A percentile compares a stretch with the other conserved stretches of the same genome.
Evolutionary conservation across 1,140 invertebrate genomes (phyloP).

Genomic region (Globodera ellingtonae): DNA sequence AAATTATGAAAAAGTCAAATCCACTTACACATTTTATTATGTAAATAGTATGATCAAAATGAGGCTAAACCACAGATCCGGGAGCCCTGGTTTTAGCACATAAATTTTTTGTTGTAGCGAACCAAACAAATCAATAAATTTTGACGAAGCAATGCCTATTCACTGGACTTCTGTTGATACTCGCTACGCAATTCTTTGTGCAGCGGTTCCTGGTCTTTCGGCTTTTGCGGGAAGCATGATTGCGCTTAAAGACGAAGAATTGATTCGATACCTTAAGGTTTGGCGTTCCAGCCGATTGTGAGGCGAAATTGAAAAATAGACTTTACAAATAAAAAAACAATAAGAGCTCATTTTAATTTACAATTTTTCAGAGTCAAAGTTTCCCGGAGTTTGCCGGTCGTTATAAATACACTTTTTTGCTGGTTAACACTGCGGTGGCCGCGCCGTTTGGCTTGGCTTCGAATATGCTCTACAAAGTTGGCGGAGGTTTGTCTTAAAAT

Average conservation of each 20-base stretch:
- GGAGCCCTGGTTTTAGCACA: no score
- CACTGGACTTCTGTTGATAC: constrained; percentile 55
- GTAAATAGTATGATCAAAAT: no score
- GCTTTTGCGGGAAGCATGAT: constrained; percentile 40
- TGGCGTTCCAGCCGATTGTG: no score
- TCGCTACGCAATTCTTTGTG: constrained; percentile 47
- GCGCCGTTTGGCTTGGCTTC: constrained; percentile 61
- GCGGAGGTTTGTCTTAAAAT: constrained; percentile 48
- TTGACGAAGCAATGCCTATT: constrained; percentile 43
- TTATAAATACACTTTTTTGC: constrained; percentile 44
- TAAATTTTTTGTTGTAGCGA: neutral
- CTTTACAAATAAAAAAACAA: neutral
- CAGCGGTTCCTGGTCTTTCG: constrained; percentile 50
- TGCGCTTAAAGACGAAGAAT: constrained; percentile 47
- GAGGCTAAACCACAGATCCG: no score
- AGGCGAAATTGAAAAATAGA: neutral
- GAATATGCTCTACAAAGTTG: constrained; percentile 64
- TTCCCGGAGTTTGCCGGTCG: constrained; percentile 47
- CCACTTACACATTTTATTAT: no score
- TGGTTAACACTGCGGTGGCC: constrained; percentile 49
- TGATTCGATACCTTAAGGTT: constrained; percentile 48
- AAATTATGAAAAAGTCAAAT: no score
- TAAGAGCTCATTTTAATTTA: neutral
- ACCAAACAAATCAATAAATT: no score
- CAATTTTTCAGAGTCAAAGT: constrained; percentile 27